Percentiles rank a stretch among this genome's conserved stretches.
Conservation (phyloP, 2,888 invertebrate species). For the Parnassius smintheus region DNA sequence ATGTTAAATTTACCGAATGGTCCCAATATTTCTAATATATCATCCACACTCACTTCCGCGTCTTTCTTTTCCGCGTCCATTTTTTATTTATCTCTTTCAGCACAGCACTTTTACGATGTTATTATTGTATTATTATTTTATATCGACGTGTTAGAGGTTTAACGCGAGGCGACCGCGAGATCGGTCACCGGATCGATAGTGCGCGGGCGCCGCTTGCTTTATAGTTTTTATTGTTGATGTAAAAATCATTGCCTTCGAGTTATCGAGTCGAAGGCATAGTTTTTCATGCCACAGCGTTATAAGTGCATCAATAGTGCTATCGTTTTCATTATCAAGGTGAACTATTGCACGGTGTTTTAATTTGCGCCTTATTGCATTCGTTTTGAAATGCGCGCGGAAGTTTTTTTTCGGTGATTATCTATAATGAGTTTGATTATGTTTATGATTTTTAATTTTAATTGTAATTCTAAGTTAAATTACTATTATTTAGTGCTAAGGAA, state of each 20-base stretch:
- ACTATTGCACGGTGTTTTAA: conserved; percentile 10
- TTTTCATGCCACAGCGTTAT: conserved; percentile 14
- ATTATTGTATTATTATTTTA: conserved; percentile 6
- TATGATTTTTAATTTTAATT: no score
- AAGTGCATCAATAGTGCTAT: conserved; percentile 10
- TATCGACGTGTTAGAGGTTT: conserved; percentile 13
- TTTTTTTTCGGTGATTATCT: background rate
- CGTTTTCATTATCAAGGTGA: conserved; percentile 26
- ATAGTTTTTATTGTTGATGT: conserved; percentile 63
- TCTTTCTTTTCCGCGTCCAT: conserved; percentile 70
- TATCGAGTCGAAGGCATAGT: conserved; percentile 36
- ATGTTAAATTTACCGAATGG: conserved; percentile 70
- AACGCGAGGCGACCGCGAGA: conserved; percentile 42
- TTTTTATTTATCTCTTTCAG: conserved; percentile 30
- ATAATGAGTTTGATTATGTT: no score
- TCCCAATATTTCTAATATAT: conserved; percentile 63
- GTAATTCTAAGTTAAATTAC: no score
- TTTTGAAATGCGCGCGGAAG: conserved; percentile 7
- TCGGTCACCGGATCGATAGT: conserved; percentile 52
- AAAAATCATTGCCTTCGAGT: conserved; percentile 45
- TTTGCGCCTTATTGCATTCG: background rate
- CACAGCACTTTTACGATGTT: conserved; percentile 27
- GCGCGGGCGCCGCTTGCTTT: conserved; percentile 46
- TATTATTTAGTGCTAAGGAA: no score
- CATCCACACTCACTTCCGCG: conserved; percentile 67